Evolutionary conservation across 2,797 vertebrate genomes (phyloP).

Genomic region (Myioborus miniatus): DNA sequence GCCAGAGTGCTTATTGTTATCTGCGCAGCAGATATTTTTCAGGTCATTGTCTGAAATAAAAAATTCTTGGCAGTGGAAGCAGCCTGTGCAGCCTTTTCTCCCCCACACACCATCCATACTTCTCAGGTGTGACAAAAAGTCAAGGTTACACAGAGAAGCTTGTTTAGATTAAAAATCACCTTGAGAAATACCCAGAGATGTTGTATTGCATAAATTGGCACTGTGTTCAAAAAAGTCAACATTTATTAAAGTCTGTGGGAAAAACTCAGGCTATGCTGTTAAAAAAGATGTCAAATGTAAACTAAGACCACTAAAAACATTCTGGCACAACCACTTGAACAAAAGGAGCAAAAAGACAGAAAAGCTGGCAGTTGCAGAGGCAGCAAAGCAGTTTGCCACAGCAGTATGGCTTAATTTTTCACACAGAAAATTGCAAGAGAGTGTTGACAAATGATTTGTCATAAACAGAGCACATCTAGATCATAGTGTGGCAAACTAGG

Average conservation of each 20-base stretch:
- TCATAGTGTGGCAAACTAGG: neutral
- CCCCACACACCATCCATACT: fast-evolving
- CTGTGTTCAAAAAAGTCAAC: neutral
- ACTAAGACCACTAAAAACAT: neutral
- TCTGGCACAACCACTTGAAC: neutral
- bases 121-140: neutral
- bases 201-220: neutral
- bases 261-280: neutral
- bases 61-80: neutral
- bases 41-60: fast-evolving
- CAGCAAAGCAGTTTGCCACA: neutral
- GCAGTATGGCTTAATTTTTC: neutral
- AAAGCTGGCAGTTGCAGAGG: neutral
- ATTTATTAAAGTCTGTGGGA: neutral
- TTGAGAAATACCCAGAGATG: neutral
- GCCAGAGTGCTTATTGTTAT: neutral
- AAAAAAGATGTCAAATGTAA: neutral
- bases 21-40: neutral
- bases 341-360: neutral
- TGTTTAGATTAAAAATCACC: neutral
- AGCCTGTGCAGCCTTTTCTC: neutral
- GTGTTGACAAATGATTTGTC: neutral
- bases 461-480: neutral
- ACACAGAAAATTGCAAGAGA: neutral
- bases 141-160: neutral